These are phyloP conservation scores for Helarctos malayanus DNA, from an alignment of 2,797 vertebrate species.

Conservation along the genomic window DNA sequence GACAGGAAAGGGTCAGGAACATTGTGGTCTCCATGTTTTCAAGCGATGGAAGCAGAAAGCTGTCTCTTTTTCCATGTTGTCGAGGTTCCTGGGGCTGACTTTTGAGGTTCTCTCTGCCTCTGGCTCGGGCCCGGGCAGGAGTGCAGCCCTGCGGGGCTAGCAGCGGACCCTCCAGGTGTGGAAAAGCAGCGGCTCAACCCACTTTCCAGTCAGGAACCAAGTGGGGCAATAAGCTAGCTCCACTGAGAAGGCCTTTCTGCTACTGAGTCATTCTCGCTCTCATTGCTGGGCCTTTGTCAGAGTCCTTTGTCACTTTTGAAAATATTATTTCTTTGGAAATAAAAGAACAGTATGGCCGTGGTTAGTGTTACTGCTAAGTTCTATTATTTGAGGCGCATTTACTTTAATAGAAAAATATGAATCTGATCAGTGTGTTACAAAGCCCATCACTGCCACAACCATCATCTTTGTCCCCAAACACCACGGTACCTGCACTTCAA, in stretches of 20 bases:
- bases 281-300: slow-evolving; percentile 59
- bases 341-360: slow-evolving; percentile 63
- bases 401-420: slow-evolving; percentile 66
- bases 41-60: neutral
- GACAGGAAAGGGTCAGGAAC: neutral
- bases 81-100: neutral
- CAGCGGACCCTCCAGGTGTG: neutral
- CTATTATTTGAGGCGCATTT: slow-evolving; percentile 47
- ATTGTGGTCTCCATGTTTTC: neutral
- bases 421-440: slow-evolving; percentile 61
- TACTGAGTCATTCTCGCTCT: slow-evolving; percentile 5
- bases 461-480: slow-evolving; percentile 52
- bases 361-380: slow-evolving; percentile 51
- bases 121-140: neutral
- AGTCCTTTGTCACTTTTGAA: slow-evolving; percentile 72
- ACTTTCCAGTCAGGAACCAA: neutral
- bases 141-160: neutral
- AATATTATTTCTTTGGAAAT: slow-evolving; percentile 78
- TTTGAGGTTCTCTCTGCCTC: neutral
- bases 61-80: neutral
- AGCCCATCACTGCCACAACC: slow-evolving; percentile 6
- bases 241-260: neutral
- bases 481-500: slow-evolving; percentile 20
- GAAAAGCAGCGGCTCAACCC: neutral
- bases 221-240: neutral